These are phyloP conservation scores for Gallinago jamesoni DNA, from an alignment of 2,113 vertebrate genomes.

Conservation along the genomic window DNA sequence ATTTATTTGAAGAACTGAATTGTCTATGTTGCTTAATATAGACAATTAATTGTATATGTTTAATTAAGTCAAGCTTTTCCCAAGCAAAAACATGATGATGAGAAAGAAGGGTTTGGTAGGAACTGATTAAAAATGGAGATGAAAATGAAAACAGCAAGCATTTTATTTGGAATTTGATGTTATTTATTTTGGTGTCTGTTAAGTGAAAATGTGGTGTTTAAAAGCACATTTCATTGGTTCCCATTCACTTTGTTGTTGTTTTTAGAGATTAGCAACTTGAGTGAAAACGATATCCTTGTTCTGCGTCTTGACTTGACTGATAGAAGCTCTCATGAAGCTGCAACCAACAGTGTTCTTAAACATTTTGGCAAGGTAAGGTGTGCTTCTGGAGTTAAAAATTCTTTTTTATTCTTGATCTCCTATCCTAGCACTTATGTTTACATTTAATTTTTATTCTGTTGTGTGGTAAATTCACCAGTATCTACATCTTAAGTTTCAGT, in stretches of 20 bases:
- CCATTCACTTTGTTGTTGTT: not conserved
- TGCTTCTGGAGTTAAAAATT: not conserved
- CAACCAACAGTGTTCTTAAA: constrained; percentile 81
- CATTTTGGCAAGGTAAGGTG: constrained; percentile 87
- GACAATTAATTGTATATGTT: not conserved
- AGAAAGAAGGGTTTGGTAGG: not conserved
- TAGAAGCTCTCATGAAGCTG: constrained; percentile 80
- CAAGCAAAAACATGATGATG: not conserved
- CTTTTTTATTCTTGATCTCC: not conserved
- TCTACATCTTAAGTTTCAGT: not conserved
- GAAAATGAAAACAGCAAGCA: not conserved
- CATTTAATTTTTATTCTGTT: not conserved
- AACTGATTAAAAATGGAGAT: not conserved
- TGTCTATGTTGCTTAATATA: not conserved
- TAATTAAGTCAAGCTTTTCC: not conserved
- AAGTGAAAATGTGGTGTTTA: not conserved
- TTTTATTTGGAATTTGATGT: not conserved
- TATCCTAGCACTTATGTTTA: not conserved
- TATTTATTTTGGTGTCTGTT: not conserved
- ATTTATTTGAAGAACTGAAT: not conserved
- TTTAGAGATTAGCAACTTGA: constrained; percentile 82
- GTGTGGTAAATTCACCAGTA: not conserved
- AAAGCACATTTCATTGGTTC: not conserved
- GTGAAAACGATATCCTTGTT: constrained; percentile 85
- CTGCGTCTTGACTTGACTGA: constrained; percentile 90